Base-by-base conservation (phyloP, 1,140 invertebrate species). In the Leptopilina clavipes region DNA sequence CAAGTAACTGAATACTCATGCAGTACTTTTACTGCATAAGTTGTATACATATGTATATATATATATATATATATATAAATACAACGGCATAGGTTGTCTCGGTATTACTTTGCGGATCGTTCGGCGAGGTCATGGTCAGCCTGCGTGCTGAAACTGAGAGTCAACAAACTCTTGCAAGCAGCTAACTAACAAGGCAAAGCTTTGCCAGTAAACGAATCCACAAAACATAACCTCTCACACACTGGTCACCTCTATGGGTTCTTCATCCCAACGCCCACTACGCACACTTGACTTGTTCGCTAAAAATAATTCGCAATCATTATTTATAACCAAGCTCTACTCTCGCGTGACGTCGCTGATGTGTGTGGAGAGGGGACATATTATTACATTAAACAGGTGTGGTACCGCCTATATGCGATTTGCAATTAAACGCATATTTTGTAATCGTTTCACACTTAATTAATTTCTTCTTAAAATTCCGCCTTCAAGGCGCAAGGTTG, bases 91-190 rank as follows among this genome's bases (percentile, higher is more conserved):
- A 79, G 81, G 77, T 86, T 79, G 84, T 82, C 81, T 85, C 77
- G 81, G 80, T 81, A 86, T 87, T 84, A 86, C 86, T 86, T 86
- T 80, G 86, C 83, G 85, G 82, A 85, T 88, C 83, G 88, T 89
- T 89, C 81, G 86, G 85, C 82, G 86, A 90, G 89, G 89, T 90
- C 89, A 89, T 89, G 89, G 89, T 89, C 89, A 90, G 87, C 82
- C 84, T 86, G 74, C 75, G 84, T 85, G 86, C 84, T 89, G 87
- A 90, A 90, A 90, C 87, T 79, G 88, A 90, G 89, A 90, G 89
- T 90, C 89, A 90, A 90, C 86, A 90, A 90, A 90, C 89, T 90
- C 87, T 40, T 84, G 82, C 75, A 79, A 81, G 78, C 73, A 76
- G 72, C 73, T 71, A 79, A 80, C 79, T 71, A 77, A 70, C 73